Percentiles rank a stretch among this genome's conserved stretches.
Evolutionary conservation across 2,888 invertebrate genomes (phyloP).

Genomic region (Hesperia comma): DNA sequence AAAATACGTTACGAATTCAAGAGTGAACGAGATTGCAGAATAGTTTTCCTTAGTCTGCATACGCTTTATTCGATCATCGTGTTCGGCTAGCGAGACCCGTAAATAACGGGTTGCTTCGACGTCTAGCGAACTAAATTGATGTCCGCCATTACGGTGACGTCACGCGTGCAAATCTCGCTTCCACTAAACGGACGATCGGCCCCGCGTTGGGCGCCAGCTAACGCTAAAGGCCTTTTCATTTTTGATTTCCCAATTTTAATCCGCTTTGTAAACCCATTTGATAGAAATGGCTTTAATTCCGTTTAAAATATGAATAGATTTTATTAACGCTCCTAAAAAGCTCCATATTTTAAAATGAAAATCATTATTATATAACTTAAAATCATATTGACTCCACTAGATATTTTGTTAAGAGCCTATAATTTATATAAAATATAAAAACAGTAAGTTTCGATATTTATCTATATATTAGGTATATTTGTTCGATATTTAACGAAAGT

Average conservation of each 20-base stretch:
- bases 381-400: neutral
- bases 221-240: slow-evolving; percentile 37
- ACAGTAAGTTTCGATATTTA: no score
- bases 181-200: slow-evolving; percentile 32
- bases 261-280: slow-evolving; percentile 38
- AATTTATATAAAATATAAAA: no score
- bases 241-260: slow-evolving; percentile 46
- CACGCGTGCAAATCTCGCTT: slow-evolving; percentile 37
- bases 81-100: slow-evolving; percentile 35
- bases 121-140: slow-evolving; percentile 36
- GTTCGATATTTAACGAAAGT: no score
- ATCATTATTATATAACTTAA: neutral
- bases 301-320: slow-evolving; percentile 6
- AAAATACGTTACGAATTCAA: slow-evolving; percentile 9
- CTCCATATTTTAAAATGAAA: neutral
- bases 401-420: no score
- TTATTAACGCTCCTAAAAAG: slow-evolving; percentile 4
- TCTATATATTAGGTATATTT: no score
- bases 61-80: slow-evolving; percentile 31
- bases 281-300: slow-evolving; percentile 14
- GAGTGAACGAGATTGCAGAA: slow-evolving; percentile 5
- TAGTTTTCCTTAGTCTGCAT: slow-evolving; percentile 15
- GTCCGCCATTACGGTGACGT: slow-evolving; percentile 38
- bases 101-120: slow-evolving; percentile 37
- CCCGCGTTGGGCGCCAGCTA: slow-evolving; percentile 26